Base-by-base conservation (phyloP, 2,113 vertebrate species). In the Oncorhynchus gorbuscha region DNA sequence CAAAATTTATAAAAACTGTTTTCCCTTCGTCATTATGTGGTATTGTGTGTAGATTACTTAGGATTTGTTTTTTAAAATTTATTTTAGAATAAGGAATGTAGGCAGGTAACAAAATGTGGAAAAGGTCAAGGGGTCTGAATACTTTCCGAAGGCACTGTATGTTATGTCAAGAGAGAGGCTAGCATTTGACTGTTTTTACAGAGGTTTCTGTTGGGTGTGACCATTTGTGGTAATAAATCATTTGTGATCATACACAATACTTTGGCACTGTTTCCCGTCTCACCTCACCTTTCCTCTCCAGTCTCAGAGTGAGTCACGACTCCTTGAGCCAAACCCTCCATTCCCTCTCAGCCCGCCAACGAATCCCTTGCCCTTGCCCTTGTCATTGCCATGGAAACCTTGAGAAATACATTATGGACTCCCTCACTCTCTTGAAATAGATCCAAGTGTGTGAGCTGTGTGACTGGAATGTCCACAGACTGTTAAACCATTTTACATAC, bases 261-360 rank as follows among this genome's bases (percentile, higher is more conserved):
- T 1, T 51, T 51, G 14, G 49, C 26, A 24, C 79, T 9, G 16
- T 12, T 11, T 3, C 8, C 66, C 79, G 75, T 75, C 73, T 75
- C 73, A 1, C 35, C 72, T 9, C 73, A 74, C 73, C 55, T 28
- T 59, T 66, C 51, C 39, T 26, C 14, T 76, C 80, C 78, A 35
- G 13, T 51, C 83, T 64, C 80, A 73, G 72, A 3, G 78, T 91
- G 91, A 92, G 59, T 92, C 91, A 92, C 78, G 5, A 55, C 64
- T 59, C 75, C 71, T 84, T 82, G 87, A 81, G 55, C 55, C 55
- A 14, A 58, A 58, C 55, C 14, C 18, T 14, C 55, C 16, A n/a
- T 77, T 51, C 67, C 61, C 7, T 78, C 75, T 20, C 73, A 75
- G 79, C 78, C 81, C 64, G 20, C 87, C 82, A 72, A 26, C 80